Evolutionary conservation across 2,113 vertebrate genomes (phyloP).

Genomic region (Clarias batrachus): DNA sequence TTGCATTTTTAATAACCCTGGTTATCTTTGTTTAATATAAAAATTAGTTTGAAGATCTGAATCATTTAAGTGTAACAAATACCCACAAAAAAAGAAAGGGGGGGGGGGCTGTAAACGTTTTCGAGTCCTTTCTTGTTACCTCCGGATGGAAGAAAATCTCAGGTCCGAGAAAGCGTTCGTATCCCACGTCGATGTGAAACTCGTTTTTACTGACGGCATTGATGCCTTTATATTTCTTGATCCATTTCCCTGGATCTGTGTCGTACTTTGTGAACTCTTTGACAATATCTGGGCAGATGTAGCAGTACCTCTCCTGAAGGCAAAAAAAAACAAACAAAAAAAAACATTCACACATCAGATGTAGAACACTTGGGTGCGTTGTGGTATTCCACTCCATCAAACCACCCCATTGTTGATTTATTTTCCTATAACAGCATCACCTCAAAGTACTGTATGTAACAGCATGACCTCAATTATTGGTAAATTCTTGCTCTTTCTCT

Average conservation of each 20-base stretch:
- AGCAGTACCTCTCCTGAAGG: slow-evolving; percentile 85
- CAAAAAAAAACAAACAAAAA: background rate
- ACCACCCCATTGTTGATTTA: background rate
- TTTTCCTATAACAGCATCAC: background rate
- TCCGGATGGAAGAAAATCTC: slow-evolving; percentile 94
- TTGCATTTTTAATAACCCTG: too few relatives aligned
- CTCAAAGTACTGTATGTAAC: too few relatives aligned
- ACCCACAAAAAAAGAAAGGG: too few relatives aligned
- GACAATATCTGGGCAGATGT: slow-evolving; percentile 89
- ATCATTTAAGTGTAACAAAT: too few relatives aligned
- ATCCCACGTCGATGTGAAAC: slow-evolving; percentile 89
- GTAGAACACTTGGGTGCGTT: too few relatives aligned
- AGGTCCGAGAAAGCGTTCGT: slow-evolving; percentile 88
- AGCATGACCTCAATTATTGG: too few relatives aligned
- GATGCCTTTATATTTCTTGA: slow-evolving; percentile 86
- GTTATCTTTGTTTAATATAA: too few relatives aligned
- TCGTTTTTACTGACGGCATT: slow-evolving; percentile 85
- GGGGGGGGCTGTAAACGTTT: background rate
- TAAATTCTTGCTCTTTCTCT: background rate
- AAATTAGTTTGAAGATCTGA: too few relatives aligned
- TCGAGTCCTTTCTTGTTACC: slow-evolving; percentile 59
- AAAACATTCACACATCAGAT: background rate
- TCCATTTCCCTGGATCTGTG: slow-evolving; percentile 86
- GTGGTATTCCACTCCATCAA: background rate
- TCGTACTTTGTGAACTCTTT: slow-evolving; percentile 93